Conservation (phyloP, 2,113 vertebrate species). For the Oncorhynchus keta region DNA sequence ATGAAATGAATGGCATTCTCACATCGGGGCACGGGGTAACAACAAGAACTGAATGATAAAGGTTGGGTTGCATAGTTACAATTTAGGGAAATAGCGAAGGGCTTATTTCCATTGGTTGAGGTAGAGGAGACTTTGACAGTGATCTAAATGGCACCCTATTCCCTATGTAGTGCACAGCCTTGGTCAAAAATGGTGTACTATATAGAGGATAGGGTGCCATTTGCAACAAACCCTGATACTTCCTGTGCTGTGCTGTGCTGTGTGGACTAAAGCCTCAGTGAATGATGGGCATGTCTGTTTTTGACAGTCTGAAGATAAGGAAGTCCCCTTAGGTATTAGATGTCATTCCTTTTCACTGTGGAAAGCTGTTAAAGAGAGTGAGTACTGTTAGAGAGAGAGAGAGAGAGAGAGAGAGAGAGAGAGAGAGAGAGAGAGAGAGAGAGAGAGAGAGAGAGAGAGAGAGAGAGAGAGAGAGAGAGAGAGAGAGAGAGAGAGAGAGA, state of each 20-base stretch:
- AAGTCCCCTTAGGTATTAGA: slow-evolving; percentile 89
- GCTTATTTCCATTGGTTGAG: slow-evolving; percentile 70
- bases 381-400: slow-evolving; percentile 10
- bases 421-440: neutral
- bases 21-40: slow-evolving; percentile 39
- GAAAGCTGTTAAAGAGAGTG: slow-evolving; percentile 52
- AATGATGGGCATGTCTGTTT: slow-evolving; percentile 84
- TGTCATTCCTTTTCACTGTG: slow-evolving; percentile 79
- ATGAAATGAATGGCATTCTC: slow-evolving; percentile 62
- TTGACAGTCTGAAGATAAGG: slow-evolving; percentile 90
- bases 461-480: neutral
- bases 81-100: slow-evolving; percentile 58
- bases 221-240: slow-evolving; percentile 3
- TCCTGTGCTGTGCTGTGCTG: slow-evolving; percentile 23
- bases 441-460: neutral
- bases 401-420: neutral
- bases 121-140: no score
- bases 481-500: neutral
- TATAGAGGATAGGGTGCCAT: no score
- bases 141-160: no score
- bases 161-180: no score
- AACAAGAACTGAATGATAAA: slow-evolving; percentile 62
- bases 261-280: slow-evolving; percentile 74
- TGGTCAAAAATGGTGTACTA: no score
- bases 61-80: slow-evolving; percentile 61